phyloP scores from a whole-genome alignment of 2,888 invertebrate species.

The Ophion slaviceki region DNA sequence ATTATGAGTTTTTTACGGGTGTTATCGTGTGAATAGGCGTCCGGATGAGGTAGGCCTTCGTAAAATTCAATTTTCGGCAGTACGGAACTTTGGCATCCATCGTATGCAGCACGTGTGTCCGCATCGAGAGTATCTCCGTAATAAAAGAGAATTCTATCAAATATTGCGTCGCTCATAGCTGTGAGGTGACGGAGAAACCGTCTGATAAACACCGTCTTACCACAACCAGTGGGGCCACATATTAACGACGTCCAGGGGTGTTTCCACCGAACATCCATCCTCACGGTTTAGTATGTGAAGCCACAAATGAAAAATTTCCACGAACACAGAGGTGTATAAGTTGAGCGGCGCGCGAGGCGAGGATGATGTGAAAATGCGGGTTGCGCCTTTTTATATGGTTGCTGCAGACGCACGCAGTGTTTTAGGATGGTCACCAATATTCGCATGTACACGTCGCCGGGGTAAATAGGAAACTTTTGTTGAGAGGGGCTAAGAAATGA shows the following conservation, averaged over 20 bases:
- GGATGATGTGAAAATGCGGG: too few relatives aligned
- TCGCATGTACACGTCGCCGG: too few relatives aligned
- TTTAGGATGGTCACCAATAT: too few relatives aligned
- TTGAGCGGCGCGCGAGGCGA: too few relatives aligned
- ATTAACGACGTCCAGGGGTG: constrained; percentile 13
- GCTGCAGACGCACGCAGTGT: too few relatives aligned
- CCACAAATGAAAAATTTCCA: background rate
- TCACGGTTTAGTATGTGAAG: background rate
- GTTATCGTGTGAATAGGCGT: constrained; percentile 32
- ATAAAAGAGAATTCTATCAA: constrained; percentile 60
- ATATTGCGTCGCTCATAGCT: constrained; percentile 31
- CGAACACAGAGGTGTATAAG: too few relatives aligned
- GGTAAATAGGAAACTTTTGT: too few relatives aligned
- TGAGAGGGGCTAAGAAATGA: too few relatives aligned
- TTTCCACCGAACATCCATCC: background rate
- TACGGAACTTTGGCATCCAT: too few relatives aligned
- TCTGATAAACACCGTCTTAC: background rate
- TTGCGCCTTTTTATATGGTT: too few relatives aligned
- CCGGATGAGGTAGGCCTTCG: constrained; percentile 31
- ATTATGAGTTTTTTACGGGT: constrained; percentile 18
- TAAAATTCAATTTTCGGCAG: constrained; percentile 46
- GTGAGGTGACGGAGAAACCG: background rate
- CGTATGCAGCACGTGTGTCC: too few relatives aligned
- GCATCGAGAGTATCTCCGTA: constrained; percentile 25
- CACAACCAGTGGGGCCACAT: background rate